phyloP scores from a whole-genome alignment of 2,113 vertebrate species.

The Catagonus wagneri region DNA sequence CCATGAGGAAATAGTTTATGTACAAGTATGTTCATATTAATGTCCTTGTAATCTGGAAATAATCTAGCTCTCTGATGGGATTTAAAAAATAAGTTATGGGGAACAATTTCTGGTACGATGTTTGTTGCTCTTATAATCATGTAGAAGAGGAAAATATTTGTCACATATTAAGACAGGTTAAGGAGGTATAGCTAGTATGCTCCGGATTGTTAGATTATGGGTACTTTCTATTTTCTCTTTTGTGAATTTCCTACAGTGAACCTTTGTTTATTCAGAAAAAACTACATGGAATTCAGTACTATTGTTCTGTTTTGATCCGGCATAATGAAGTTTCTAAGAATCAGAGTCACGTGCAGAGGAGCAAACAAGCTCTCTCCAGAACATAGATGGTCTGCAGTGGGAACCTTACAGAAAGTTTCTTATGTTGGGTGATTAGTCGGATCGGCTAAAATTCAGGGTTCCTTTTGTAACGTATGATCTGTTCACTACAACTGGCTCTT shows the following conservation, averaged over 20 bases:
- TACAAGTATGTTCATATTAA: not conserved
- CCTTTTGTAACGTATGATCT: not conserved
- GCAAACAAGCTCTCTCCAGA: not conserved
- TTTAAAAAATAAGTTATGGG: slow-evolving; percentile 33
- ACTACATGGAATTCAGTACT: not conserved
- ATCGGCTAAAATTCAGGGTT: not conserved
- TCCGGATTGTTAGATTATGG: not conserved
- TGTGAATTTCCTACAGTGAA: not conserved
- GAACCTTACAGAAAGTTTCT: not conserved
- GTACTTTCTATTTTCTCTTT: not conserved
- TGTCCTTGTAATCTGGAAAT: slow-evolving; percentile 25
- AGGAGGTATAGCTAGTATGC: not conserved
- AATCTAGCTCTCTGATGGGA: not conserved
- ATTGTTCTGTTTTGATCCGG: not conserved
- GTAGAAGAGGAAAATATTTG: not conserved
- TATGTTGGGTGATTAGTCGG: not conserved
- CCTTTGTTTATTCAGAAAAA: not conserved
- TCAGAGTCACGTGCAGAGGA: not conserved
- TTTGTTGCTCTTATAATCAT: not conserved
- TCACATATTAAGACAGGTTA: not conserved
- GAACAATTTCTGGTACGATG: not conserved
- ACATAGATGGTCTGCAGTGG: not conserved
- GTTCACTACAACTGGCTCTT: not conserved
- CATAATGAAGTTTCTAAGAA: not conserved
- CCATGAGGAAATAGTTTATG: not conserved